A percentile compares a stretch with the other conserved stretches of the same genome.
Evolutionary conservation across 2,888 invertebrate species (phyloP).

Genomic region (Stenurella melanura): DNA sequence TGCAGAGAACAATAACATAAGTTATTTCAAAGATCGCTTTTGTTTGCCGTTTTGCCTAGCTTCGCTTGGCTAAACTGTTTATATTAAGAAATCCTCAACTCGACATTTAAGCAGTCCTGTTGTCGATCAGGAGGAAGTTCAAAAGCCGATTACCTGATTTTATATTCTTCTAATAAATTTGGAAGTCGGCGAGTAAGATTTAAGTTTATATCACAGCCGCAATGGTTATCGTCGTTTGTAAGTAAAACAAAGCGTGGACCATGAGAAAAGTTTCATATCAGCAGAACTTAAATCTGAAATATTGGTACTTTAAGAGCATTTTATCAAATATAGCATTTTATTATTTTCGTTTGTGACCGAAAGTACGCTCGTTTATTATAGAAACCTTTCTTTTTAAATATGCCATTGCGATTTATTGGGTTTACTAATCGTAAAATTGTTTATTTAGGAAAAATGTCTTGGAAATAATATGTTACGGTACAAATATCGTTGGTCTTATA

Average conservation of each 20-base stretch:
- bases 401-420: constrained; percentile 4
- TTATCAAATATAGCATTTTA: constrained; percentile 67
- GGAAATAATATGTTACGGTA: too few species aligned
- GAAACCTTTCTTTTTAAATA: constrained; percentile 30
- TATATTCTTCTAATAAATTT: constrained; percentile 53
- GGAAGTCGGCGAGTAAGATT: constrained; percentile 48
- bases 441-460: not conserved
- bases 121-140: not conserved
- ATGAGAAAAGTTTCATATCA: constrained; percentile 67
- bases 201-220: constrained; percentile 52
- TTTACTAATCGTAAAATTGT: constrained; percentile 14
- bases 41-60: too few species aligned
- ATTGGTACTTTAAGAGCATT: constrained; percentile 66
- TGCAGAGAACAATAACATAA: too few species aligned
- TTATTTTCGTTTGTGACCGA: constrained; percentile 63
- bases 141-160: constrained; percentile 45
- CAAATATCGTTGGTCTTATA: too few species aligned
- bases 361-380: constrained; percentile 61
- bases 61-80: too few species aligned
- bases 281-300: constrained; percentile 68
- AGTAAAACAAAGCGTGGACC: constrained; percentile 59
- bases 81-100: not conserved
- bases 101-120: not conserved
- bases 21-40: too few species aligned
- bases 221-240: constrained; percentile 59